Conservation (phyloP, 2,888 invertebrate genomes). For the Notocelia uddmanniana region DNA sequence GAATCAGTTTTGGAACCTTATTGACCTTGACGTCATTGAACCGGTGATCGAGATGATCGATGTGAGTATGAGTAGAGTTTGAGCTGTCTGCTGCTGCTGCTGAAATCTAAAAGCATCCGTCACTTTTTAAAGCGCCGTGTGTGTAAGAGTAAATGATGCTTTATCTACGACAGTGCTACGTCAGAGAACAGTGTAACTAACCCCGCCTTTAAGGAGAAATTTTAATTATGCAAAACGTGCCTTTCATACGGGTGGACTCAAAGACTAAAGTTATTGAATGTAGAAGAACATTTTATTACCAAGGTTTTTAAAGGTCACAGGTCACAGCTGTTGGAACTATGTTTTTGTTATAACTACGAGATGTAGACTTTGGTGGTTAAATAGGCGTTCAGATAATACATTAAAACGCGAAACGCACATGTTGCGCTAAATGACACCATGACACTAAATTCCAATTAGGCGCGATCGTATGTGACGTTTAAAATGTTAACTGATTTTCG, state of each 20-base stretch:
- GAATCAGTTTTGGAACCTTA: neutral
- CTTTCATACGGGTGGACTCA: neutral
- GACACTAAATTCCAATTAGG: too few relatives aligned
- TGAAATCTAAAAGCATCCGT: neutral
- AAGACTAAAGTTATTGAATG: neutral
- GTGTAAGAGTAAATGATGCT: neutral
- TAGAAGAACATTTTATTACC: neutral
- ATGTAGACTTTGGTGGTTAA: too few relatives aligned
- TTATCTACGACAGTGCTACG: neutral
- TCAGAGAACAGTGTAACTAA: neutral
- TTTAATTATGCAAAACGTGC: neutral
- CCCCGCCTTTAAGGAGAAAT: neutral
- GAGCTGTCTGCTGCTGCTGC: slow-evolving; percentile 3
- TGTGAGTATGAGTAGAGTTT: neutral
- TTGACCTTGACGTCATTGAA: neutral
- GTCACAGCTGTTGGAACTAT: too few relatives aligned
- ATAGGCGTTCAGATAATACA: too few relatives aligned
- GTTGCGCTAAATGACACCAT: too few relatives aligned
- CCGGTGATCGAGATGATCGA: neutral
- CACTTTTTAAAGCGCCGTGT: neutral
- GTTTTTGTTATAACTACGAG: too few relatives aligned
- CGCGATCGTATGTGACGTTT: too few relatives aligned
- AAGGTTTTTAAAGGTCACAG: too few relatives aligned
- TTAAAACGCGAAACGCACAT: too few relatives aligned
- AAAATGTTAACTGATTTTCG: too few relatives aligned